A percentile compares a stretch with the other conserved stretches of the same genome.
Evolutionary conservation across 1,140 invertebrate species (phyloP).

Genomic region (Bicyclus anynana): DNA sequence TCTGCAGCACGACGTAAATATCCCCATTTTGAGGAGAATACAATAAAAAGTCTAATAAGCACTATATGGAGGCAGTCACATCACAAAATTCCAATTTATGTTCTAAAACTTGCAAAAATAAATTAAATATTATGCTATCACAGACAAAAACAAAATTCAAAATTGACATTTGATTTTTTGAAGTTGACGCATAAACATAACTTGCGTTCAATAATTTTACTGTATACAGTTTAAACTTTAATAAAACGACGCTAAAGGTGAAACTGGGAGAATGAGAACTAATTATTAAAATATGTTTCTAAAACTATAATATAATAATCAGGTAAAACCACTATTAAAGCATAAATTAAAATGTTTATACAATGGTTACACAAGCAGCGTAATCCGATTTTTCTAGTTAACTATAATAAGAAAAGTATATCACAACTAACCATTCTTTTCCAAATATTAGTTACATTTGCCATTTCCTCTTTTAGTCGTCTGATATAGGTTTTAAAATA

Average conservation of each 20-base stretch:
- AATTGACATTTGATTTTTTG: not conserved
- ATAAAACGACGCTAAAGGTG: not conserved
- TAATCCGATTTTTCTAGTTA: too few relatives aligned
- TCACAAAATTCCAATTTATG: not conserved
- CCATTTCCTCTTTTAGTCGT: constrained; percentile 36
- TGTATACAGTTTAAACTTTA: too few relatives aligned
- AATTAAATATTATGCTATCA: constrained; percentile 12
- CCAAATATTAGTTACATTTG: constrained; percentile 56
- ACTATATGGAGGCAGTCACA: not conserved
- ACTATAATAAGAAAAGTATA: too few relatives aligned
- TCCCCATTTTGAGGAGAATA: constrained; percentile 53
- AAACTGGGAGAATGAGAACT: too few relatives aligned
- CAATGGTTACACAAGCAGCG: too few relatives aligned
- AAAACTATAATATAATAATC: too few relatives aligned
- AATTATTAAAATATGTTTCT: too few relatives aligned
- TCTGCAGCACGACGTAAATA: constrained; percentile 69
- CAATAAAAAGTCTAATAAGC: not conserved
- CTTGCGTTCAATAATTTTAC: constrained; percentile 15
- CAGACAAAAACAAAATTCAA: not conserved
- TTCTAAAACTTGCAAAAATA: not conserved
- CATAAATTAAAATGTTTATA: too few relatives aligned
- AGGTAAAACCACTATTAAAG: too few relatives aligned
- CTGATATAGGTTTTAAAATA: too few relatives aligned
- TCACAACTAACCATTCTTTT: constrained; percentile 57
- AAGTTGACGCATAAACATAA: constrained; percentile 15